phyloP scores from a whole-genome alignment of 2,797 vertebrate genomes.

The Cossypha caffra region DNA sequence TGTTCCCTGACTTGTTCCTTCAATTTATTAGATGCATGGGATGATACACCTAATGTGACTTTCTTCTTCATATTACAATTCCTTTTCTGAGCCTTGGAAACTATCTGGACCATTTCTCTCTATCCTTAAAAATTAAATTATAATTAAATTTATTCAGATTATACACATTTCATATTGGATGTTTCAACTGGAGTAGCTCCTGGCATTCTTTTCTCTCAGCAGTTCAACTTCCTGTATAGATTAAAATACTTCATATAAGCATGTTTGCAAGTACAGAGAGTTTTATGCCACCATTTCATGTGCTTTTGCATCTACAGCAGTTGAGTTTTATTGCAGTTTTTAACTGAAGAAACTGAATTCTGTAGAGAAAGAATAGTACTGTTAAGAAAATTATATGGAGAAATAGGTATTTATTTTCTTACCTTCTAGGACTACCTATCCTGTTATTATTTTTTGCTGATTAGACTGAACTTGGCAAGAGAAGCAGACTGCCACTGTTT shows the following conservation, averaged over 20 bases:
- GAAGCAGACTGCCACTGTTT: background rate
- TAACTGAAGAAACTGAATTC: background rate
- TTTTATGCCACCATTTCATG: background rate
- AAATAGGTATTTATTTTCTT: background rate
- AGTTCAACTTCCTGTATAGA: background rate
- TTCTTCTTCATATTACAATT: background rate
- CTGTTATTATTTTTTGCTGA: background rate
- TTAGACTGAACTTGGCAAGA: background rate
- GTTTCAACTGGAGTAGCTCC: background rate
- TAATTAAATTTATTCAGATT: background rate
- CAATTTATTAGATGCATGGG: background rate
- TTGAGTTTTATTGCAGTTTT: background rate
- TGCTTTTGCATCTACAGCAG: background rate
- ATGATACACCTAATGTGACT: background rate
- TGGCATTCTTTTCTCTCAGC: background rate
- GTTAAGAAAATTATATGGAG: background rate
- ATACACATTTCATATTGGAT: background rate
- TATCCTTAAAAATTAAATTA: background rate
- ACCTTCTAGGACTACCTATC: background rate
- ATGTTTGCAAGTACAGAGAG: background rate
- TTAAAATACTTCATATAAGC: background rate
- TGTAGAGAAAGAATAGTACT: background rate
- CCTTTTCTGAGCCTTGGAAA: background rate
- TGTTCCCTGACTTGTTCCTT: background rate
- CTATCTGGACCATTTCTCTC: background rate